These are phyloP conservation scores for Cryptus viduatorius DNA, from an alignment of 2,888 invertebrate genomes.

Conservation along the genomic window DNA sequence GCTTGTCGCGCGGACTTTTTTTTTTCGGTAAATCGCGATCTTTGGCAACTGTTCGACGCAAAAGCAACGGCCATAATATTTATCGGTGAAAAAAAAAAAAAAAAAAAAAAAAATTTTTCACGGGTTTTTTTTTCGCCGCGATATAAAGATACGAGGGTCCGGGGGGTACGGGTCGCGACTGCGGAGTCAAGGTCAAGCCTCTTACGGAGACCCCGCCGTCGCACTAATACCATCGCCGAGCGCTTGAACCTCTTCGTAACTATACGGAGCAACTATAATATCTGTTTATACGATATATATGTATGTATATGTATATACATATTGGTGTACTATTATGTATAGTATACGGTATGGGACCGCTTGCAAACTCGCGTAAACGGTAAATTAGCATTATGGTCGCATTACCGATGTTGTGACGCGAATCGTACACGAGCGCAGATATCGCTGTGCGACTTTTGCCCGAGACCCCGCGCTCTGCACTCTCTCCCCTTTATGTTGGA, in stretches of 20 bases:
- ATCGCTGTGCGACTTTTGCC: slow-evolving; percentile 59
- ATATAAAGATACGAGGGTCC: slow-evolving; percentile 48
- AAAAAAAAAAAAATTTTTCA: background rate
- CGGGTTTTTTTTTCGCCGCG: background rate
- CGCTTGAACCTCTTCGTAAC: slow-evolving; percentile 53
- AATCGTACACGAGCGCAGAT: slow-evolving; percentile 78
- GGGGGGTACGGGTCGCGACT: slow-evolving; percentile 66
- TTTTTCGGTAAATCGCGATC: too few species aligned
- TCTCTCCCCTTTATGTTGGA: slow-evolving; percentile 35
- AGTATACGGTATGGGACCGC: slow-evolving; percentile 54
- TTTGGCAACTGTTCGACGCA: background rate
- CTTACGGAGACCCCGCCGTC: slow-evolving; percentile 69
- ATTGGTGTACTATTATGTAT: slow-evolving; percentile 20
- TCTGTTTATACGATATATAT: slow-evolving; percentile 11
- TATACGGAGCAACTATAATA: slow-evolving; percentile 37
- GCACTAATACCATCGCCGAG: slow-evolving; percentile 60
- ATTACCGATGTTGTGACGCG: slow-evolving; percentile 83
- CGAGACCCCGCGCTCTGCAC: background rate
- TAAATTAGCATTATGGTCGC: slow-evolving; percentile 83
- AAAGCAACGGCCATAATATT: slow-evolving; percentile 5
- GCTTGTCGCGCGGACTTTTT: too few species aligned
- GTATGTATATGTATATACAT: slow-evolving; percentile 40
- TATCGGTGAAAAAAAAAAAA: background rate
- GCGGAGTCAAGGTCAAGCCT: slow-evolving; percentile 75
- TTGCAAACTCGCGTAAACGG: slow-evolving; percentile 76